These are phyloP conservation scores for Zoroaster sp. DNA, from an alignment of 53 echinoderm and acorn worm species.

Conservation along the genomic window DNA sequence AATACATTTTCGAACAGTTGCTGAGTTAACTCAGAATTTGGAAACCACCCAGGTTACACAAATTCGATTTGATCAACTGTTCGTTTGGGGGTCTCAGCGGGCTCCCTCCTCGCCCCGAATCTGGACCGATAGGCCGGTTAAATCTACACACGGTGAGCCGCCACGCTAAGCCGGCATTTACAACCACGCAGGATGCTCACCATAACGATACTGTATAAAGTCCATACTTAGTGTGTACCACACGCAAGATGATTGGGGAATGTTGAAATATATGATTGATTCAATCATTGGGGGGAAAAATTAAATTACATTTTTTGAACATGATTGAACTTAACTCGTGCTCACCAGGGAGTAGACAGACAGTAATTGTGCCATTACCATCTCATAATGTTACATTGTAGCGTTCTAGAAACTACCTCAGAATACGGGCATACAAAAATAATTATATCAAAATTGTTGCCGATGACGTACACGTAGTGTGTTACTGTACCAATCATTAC, in stretches of 20 bases:
- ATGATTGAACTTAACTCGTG: no score
- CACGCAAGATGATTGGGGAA: background rate
- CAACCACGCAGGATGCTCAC: background rate
- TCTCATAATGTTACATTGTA: no score
- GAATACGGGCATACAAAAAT: no score
- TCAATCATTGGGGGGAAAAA: background rate
- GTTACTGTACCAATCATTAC: no score
- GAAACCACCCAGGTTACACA: slow-evolving; percentile 24
- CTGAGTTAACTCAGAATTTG: background rate
- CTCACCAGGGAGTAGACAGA: no score
- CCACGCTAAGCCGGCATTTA: slow-evolving; percentile 10
- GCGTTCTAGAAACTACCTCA: no score
- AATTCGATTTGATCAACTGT: slow-evolving; percentile 13
- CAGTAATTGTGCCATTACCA: no score
- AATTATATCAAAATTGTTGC: no score
- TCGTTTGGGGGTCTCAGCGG: slow-evolving; percentile 1
- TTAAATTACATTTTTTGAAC: no score
- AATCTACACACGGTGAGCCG: slow-evolving; percentile 31
- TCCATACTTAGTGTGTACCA: background rate
- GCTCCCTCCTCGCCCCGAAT: background rate
- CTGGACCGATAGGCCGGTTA: background rate
- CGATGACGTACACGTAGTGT: no score
- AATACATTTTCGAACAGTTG: slow-evolving; percentile 2
- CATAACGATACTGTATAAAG: background rate
- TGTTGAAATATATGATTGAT: background rate